Conservation (phyloP, 2,888 invertebrate genomes). For the Agriopis leucophaearia region DNA sequence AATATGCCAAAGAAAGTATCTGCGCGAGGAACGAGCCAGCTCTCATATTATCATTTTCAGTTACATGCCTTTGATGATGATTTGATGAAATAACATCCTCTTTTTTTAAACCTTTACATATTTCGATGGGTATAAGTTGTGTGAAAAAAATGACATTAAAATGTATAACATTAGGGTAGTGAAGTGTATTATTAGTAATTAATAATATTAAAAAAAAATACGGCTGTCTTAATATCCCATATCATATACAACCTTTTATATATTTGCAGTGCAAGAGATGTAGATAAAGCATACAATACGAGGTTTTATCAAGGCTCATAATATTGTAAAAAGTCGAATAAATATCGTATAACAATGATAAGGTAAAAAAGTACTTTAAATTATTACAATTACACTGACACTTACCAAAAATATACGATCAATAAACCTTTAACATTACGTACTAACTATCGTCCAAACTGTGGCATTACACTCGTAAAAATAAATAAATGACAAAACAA, state of each 20-base stretch:
- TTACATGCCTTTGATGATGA: too few relatives aligned
- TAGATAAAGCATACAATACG: slow-evolving; percentile 4
- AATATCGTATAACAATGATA: slow-evolving; percentile 23
- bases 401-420: slow-evolving; percentile 38
- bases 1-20: too few relatives aligned
- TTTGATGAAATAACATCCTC: too few relatives aligned
- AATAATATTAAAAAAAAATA: neutral
- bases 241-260: neutral
- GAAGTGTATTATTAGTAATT: neutral
- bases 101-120: too few relatives aligned
- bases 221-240: neutral
- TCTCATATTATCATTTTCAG: too few relatives aligned
- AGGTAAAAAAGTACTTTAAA: slow-evolving; percentile 17
- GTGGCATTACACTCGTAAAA: slow-evolving; percentile 37
- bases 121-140: too few relatives aligned
- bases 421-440: slow-evolving; percentile 32
- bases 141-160: too few relatives aligned
- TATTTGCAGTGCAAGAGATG: neutral
- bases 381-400: slow-evolving; percentile 35
- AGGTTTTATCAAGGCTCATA: slow-evolving; percentile 6
- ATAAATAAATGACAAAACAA: slow-evolving; percentile 46
- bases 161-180: too few relatives aligned
- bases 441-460: slow-evolving; percentile 1
- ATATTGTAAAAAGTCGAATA: slow-evolving; percentile 13
- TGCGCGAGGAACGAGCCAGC: too few relatives aligned